Evolutionary conservation across 2,113 vertebrate species (phyloP), one percentile per base, ranked within the genome.

Genomic region (Brachypteracias leptosomus): DNA sequence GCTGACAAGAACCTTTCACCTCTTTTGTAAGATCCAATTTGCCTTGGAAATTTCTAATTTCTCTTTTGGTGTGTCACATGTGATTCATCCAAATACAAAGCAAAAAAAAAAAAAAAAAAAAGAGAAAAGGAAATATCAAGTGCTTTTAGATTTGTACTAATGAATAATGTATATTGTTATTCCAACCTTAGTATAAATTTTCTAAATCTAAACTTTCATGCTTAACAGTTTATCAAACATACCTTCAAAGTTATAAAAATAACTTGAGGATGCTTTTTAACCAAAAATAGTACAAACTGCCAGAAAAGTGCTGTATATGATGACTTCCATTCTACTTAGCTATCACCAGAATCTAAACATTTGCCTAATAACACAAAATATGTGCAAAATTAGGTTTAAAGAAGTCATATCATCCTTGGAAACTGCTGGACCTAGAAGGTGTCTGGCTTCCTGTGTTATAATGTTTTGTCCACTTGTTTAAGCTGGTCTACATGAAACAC

Each of bases 1-100:
- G 58, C 66, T 95, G 93, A 94, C 89, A 93, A 85, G 82, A 89
- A 91, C 87, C 76, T 94, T 93, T 87, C 90, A 94, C 82, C 84
- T 87, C 38, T 72, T 65, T 63, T 52, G 24, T 87, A 93, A 96
- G 52, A 97, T 68, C 47, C 51, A 94, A 96, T 96, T 93, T 96
- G 79, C 87, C 76, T 74, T 65, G 36, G 51, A 94, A 97, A 90
- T 76, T 63, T 92, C 29, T 72, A 35, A 75, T 85, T 92, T 93
- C 51, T 86, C 77, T 90, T 85, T 70, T 61, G 54, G 57, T 73
- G 33, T 88, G 31, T 65, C 79, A 75, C 26, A 59, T 47, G 42
- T 72, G 83, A 90, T 83, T 88, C 86, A 93, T 63, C 51, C 89
- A 65, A 81, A 93, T 21, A 70, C 38, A 95, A 88, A 83, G 67